These are phyloP conservation scores for Battus philenor DNA, from an alignment of 1,140 invertebrate species.

Conservation along the genomic window DNA sequence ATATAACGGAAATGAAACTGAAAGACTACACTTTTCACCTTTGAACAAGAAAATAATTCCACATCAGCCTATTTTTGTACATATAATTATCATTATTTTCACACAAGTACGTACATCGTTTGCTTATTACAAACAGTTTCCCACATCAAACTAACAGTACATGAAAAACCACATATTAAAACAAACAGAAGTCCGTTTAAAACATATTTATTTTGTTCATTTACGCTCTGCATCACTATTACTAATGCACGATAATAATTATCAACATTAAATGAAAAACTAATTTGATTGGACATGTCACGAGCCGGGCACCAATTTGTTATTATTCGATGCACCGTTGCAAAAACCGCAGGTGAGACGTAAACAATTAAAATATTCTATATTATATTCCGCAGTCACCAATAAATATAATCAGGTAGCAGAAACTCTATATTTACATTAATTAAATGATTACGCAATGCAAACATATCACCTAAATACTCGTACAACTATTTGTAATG, in stretches of 20 bases:
- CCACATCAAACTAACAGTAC: too few relatives aligned
- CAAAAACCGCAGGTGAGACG: slow-evolving; percentile 48
- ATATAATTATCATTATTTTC: too few relatives aligned
- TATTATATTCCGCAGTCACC: slow-evolving; percentile 12
- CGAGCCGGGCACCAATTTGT: slow-evolving; percentile 40
- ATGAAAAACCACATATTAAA: slow-evolving; percentile 10
- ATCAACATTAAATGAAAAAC: slow-evolving; percentile 35
- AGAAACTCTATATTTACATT: slow-evolving; percentile 2
- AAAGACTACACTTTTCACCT: too few relatives aligned
- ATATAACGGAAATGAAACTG: too few relatives aligned
- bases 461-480: too few relatives aligned
- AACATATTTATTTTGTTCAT: slow-evolving; percentile 16
- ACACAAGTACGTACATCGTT: too few relatives aligned
- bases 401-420: neutral
- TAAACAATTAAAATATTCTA: slow-evolving; percentile 59
- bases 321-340: slow-evolving; percentile 42
- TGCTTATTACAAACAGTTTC: too few relatives aligned
- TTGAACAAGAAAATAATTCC: too few relatives aligned
- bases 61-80: too few relatives aligned
- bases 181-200: slow-evolving; percentile 11
- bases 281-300: slow-evolving; percentile 49
- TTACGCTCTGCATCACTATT: slow-evolving; percentile 13
- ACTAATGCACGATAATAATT: slow-evolving; percentile 26
- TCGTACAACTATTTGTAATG: too few relatives aligned
- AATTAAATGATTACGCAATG: too few relatives aligned